Percentiles rank a stretch among this genome's conserved stretches.
Evolutionary conservation across 92 coral and sea anemone species (phyloP).

Genomic region (Metridium senile): DNA sequence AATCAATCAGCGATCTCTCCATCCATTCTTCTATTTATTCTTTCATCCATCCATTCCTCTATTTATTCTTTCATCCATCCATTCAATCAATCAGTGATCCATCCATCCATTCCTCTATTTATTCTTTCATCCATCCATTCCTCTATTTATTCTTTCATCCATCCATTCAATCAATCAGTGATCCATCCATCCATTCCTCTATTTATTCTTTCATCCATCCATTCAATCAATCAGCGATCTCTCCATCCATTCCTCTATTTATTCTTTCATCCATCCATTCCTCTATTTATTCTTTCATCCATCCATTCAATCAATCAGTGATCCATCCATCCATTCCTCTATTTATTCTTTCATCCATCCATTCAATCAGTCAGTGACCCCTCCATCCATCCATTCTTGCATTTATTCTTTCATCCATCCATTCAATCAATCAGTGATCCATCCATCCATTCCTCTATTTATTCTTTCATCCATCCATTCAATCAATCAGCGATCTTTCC

Average conservation of each 20-base stretch:
- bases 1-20: not conserved
- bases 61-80: too few species aligned
- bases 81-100: too few species aligned
- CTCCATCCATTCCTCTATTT: slow-evolving; percentile 16
- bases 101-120: slow-evolving; percentile 16
- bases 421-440: too few species aligned
- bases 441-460: slow-evolving; percentile 16
- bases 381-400: not conserved
- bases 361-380: too few species aligned
- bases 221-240: too few species aligned
- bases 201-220: slow-evolving; percentile 75
- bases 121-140: slow-evolving; percentile 36
- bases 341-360: slow-evolving; percentile 75
- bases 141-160: not conserved
- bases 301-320: too few species aligned
- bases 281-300: not conserved
- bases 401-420: too few species aligned
- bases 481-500: not conserved
- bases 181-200: not conserved
- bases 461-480: too few species aligned
- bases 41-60: slow-evolving; percentile 3
- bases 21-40: slow-evolving; percentile 36
- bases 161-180: too few species aligned
- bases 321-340: not conserved
- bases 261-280: slow-evolving; percentile 36